These are phyloP conservation scores for Drosophila bifasciata DNA, from an alignment of 1,140 invertebrate species.

Conservation along the genomic window DNA sequence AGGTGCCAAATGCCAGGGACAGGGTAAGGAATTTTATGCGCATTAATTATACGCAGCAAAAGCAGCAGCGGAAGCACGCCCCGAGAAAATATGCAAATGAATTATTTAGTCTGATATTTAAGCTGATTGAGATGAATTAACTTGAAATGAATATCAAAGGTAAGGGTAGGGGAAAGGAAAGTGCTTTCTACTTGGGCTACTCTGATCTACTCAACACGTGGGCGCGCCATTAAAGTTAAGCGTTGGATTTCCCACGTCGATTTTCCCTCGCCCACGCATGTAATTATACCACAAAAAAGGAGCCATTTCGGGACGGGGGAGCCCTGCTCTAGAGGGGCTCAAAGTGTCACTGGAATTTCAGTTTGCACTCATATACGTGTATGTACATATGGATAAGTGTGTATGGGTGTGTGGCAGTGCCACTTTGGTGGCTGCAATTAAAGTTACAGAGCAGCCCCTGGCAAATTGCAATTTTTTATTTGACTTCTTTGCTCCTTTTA, in stretches of 20 bases:
- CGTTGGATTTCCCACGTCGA: slow-evolving; percentile 37
- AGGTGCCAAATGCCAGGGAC: slow-evolving; percentile 48
- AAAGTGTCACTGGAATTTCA: slow-evolving; percentile 47
- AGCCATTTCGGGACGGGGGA: not conserved
- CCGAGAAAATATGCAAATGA: slow-evolving; percentile 59
- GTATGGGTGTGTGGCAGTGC: slow-evolving; percentile 1
- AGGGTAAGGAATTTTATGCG: slow-evolving; percentile 68
- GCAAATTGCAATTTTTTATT: slow-evolving; percentile 45
- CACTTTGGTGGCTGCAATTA: slow-evolving; percentile 61
- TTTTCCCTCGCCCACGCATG: slow-evolving; percentile 27
- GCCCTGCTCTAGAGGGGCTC: no score
- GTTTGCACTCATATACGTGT: not conserved
- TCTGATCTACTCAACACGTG: slow-evolving; percentile 51
- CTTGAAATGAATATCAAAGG: slow-evolving; percentile 60
- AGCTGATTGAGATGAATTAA: slow-evolving; percentile 80
- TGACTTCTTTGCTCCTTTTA: slow-evolving; percentile 35
- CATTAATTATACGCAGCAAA: slow-evolving; percentile 67
- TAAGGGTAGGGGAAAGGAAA: slow-evolving; percentile 12
- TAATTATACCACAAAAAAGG: slow-evolving; percentile 26
- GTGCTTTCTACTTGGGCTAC: no score
- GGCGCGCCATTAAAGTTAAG: slow-evolving; percentile 19
- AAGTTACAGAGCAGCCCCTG: slow-evolving; percentile 57
- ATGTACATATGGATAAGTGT: slow-evolving; percentile 1
- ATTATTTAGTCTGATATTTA: slow-evolving; percentile 76
- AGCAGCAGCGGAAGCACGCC: slow-evolving; percentile 26